Conservation (phyloP, 1,140 invertebrate species). For the Pachyrhynchus sulphureomaculatus region DNA sequence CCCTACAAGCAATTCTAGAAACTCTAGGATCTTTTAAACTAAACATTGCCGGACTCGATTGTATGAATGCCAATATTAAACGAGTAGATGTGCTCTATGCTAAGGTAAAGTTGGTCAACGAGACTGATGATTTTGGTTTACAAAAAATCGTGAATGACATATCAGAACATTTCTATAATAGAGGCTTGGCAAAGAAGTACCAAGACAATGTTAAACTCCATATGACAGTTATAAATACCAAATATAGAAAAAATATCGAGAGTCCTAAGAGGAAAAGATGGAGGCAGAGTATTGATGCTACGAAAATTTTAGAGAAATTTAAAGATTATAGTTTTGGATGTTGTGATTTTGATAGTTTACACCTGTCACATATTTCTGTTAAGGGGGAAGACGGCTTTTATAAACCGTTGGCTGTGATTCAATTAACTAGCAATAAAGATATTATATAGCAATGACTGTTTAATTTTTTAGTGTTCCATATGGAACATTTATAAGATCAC, state of each 20-base stretch:
- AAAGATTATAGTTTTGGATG: constrained; percentile 54
- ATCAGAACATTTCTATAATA: constrained; percentile 52
- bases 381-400: constrained; percentile 54
- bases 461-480: background rate
- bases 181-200: constrained; percentile 56
- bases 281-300: constrained; percentile 51
- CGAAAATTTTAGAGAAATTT: constrained; percentile 53
- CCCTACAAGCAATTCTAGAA: constrained; percentile 53
- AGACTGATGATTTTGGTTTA: constrained; percentile 45
- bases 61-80: constrained; percentile 56
- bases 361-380: constrained; percentile 52
- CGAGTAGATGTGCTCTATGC: constrained; percentile 55
- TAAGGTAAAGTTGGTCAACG: constrained; percentile 52
- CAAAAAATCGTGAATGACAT: constrained; percentile 53
- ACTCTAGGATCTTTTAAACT: constrained; percentile 46
- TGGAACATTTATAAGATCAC: too few species aligned
- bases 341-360: constrained; percentile 50
- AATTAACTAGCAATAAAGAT: constrained; percentile 7
- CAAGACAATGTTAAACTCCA: constrained; percentile 71
- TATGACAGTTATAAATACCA: constrained; percentile 74
- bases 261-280: constrained; percentile 50
- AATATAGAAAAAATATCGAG: constrained; percentile 48
- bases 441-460: background rate
- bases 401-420: constrained; percentile 50
- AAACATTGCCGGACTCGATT: constrained; percentile 53